A percentile compares a stretch with the other conserved stretches of the same genome.
Conservation (phyloP, 2,888 invertebrate species). For the Ophion ventricosus region DNA sequence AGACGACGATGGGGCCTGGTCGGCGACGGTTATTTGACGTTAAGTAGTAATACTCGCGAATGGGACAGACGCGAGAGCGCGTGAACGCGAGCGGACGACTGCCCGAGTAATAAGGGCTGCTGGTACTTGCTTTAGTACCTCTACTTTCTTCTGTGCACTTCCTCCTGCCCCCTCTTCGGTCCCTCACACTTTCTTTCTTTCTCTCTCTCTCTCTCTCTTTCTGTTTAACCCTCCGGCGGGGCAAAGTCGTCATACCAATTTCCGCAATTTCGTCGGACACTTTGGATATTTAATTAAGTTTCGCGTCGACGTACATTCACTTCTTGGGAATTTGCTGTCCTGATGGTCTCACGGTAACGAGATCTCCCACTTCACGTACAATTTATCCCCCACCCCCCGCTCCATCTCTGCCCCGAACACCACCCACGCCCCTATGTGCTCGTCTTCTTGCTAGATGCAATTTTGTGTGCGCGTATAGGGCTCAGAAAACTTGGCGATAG, state of each 20-base stretch:
- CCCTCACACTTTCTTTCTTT: neutral
- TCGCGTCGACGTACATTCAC: constrained; percentile 81
- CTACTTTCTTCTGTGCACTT: neutral
- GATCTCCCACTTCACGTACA: constrained; percentile 40
- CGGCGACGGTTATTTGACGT: constrained; percentile 83
- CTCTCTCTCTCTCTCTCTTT: constrained; percentile 9
- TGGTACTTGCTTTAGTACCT: constrained; percentile 15
- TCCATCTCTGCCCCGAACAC: neutral
- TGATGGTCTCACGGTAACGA: constrained; percentile 56
- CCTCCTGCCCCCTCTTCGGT: neutral
- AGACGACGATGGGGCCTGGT: constrained; percentile 53
- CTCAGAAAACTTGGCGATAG: neutral
- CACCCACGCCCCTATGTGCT: constrained; percentile 7
- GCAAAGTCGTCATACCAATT: constrained; percentile 82
- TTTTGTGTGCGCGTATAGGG: constrained; percentile 6
- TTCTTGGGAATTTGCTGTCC: constrained; percentile 70
- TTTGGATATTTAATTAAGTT: constrained; percentile 84
- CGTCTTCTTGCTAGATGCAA: constrained; percentile 47
- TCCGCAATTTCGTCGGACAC: constrained; percentile 82
- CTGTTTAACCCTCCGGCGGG: constrained; percentile 35
- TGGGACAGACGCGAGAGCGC: constrained; percentile 75
- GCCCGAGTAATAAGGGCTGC: constrained; percentile 74
- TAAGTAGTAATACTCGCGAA: constrained; percentile 82
- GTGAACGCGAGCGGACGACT: constrained; percentile 70
- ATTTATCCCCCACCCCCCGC: constrained; percentile 7